A percentile compares a stretch with the other conserved stretches of the same genome.
Evolutionary conservation across 2,888 invertebrate species (phyloP).

Genomic region (Orthosia gracilis): DNA sequence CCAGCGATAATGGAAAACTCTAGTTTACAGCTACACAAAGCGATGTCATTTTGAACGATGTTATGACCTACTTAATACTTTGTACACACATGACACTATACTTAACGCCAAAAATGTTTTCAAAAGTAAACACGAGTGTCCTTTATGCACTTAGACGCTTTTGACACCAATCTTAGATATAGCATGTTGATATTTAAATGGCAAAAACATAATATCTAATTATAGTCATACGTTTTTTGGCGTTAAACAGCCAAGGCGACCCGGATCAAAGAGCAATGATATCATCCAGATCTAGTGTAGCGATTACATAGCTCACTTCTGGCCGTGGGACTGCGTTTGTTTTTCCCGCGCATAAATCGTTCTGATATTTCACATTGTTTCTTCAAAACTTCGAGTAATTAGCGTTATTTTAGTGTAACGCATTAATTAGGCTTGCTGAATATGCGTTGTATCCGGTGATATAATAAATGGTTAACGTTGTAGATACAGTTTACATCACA

Average conservation of each 20-base stretch:
- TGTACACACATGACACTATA: conserved; percentile 28
- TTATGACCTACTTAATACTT: conserved; percentile 48
- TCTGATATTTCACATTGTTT: conserved; percentile 60
- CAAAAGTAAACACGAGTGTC: conserved; percentile 27
- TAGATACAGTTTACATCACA: conserved; percentile 10
- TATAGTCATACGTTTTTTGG: conserved; percentile 58
- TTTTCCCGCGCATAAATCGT: conserved; percentile 57
- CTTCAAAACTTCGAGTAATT: conserved; percentile 50
- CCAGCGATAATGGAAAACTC: conserved; percentile 84
- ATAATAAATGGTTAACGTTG: conserved; percentile 42
- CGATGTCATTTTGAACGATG: conserved; percentile 52
- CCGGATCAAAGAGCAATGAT: conserved; percentile 77
- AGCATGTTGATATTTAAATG: conserved; percentile 28
- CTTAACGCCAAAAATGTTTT: conserved; percentile 31
- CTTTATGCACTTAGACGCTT: conserved; percentile 43
- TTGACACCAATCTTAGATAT: conserved; percentile 48
- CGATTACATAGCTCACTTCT: conserved; percentile 72
- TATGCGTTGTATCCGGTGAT: conserved; percentile 40
- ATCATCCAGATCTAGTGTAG: conserved; percentile 80
- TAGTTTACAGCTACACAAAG: conserved; percentile 72
- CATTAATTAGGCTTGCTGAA: conserved; percentile 46
- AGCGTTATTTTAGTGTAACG: conserved; percentile 38
- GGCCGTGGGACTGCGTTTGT: conserved; percentile 73
- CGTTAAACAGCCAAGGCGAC: conserved; percentile 66
- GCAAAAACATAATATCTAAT: conserved; percentile 44